Evolutionary conservation across 2,797 vertebrate genomes (phyloP).

Genomic region (Podargus strigoides): DNA sequence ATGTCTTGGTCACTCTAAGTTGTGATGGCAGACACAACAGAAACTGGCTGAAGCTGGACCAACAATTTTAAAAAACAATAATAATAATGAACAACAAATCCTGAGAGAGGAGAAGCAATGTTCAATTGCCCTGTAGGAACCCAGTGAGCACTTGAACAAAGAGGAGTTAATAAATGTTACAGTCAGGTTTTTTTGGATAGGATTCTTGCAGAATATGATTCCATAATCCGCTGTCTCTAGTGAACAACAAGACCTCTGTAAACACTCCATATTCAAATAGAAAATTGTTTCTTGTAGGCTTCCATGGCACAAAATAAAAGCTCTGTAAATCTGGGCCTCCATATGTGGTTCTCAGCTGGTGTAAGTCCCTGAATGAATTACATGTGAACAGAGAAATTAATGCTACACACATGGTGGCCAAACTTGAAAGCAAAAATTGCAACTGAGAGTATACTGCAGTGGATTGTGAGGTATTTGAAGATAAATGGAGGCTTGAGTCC

Average conservation of each 20-base stretch:
- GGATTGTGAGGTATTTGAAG: slow-evolving; percentile 70
- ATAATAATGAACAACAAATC: not conserved
- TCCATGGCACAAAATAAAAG: slow-evolving; percentile 74
- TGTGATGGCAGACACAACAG: not conserved
- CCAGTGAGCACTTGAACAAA: not conserved
- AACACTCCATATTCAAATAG: slow-evolving; percentile 73
- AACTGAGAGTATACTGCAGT: slow-evolving; percentile 62
- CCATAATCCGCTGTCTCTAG: slow-evolving; percentile 71
- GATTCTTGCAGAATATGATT: slow-evolving; percentile 57
- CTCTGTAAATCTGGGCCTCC: slow-evolving; percentile 73
- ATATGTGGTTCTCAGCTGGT: slow-evolving; percentile 80
- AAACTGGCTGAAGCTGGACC: not conserved
- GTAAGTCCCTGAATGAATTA: slow-evolving; percentile 76
- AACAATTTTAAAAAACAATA: not conserved
- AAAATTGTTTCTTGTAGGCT: slow-evolving; percentile 73
- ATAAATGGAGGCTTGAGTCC: slow-evolving; percentile 53
- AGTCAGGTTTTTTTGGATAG: slow-evolving; percentile 20
- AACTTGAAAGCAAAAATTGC: slow-evolving; percentile 75
- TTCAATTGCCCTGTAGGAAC: not conserved
- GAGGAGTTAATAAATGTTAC: slow-evolving; percentile 39
- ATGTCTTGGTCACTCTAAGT: not conserved
- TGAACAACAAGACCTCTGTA: slow-evolving; percentile 64
- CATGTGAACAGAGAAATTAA: slow-evolving; percentile 74
- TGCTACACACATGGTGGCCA: slow-evolving; percentile 71
- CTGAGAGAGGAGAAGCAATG: not conserved